Base-by-base conservation (phyloP, 2,888 invertebrate species). In the Platycnemis pennipes region DNA sequence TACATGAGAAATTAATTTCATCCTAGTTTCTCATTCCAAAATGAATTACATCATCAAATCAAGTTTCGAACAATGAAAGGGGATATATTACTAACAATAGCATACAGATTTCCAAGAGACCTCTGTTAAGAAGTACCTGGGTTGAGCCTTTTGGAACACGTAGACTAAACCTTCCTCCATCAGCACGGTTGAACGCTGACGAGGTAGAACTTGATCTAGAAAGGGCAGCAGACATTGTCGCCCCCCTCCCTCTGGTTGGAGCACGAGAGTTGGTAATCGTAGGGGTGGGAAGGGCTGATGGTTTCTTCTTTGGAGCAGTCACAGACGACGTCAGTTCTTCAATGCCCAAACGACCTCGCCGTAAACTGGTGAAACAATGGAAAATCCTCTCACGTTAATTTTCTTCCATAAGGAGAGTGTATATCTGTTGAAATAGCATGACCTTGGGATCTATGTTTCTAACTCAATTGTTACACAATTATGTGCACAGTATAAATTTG, bases 111-210 rank as follows among this genome's bases (percentile, higher is more conserved):
- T 49, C 4, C 13, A 49, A 49, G 49, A 16, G 11, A 49, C 2
- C 13, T 49, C 13, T 49, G 46, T 7, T 26, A 13, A 37, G 13
- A 1, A 53, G 7, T 88, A 89, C 94, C 94, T 94, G 94, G 31
- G 88, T 94, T 16, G 94, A 85, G 49, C 95, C 95, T 94, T 95
- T 95, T 85, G 95, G 94, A 94, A 95, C 96, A 95, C 98, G 96
- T 95, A 98, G 97, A 95, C 98, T 98, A 95, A 97, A 97, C 95
- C 98, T 96, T 53, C 98, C 97, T 94, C 97, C 97, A 95, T 98
- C 98, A 44, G 97, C 97, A 95, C 98, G 96, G 13, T 97, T 97
- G 95, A 97, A 97, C 91, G 96, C 96, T 88, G 96, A 96, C 96
- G 96, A 94, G 94, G 96, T 87, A 95, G 95, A 77, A 95, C 94